phyloP scores from a whole-genome alignment of 1,140 invertebrate species.

The Micrasema minimum region DNA sequence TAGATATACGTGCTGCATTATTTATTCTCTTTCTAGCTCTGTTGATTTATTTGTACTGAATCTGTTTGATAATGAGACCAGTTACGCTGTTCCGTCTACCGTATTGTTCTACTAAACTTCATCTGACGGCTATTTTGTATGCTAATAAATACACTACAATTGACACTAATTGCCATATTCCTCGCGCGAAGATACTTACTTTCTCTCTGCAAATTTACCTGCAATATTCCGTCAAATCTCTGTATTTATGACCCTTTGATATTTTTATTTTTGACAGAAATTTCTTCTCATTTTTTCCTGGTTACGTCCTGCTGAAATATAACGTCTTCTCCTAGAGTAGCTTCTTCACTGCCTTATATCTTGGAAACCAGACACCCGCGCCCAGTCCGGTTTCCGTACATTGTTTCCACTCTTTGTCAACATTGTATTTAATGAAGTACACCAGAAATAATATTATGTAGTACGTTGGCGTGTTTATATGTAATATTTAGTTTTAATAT shows the following conservation, averaged over 20 bases:
- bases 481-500: not conserved
- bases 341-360: no score
- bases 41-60: slow-evolving; percentile 26
- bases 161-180: slow-evolving; percentile 30
- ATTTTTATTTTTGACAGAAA: no score
- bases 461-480: no score
- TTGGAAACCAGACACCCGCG: no score
- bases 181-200: not conserved
- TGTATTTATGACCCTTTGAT: not conserved
- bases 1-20: not conserved
- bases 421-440: not conserved
- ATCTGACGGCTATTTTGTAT: slow-evolving; percentile 5
- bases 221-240: not conserved
- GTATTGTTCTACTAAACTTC: not conserved
- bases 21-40: slow-evolving; percentile 1
- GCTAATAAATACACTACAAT: slow-evolving; percentile 24
- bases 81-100: slow-evolving; percentile 8
- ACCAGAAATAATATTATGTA: not conserved
- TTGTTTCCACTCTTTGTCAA: not conserved
- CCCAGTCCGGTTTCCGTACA: no score
- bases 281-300: no score
- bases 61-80: slow-evolving; percentile 5
- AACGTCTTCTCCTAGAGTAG: no score
- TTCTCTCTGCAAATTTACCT: no score
- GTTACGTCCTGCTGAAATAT: no score